Evolutionary conservation across 2,797 vertebrate species (phyloP), one percentile per base, ranked within the genome.

Genomic region (Macropus fuliginosus): DNA sequence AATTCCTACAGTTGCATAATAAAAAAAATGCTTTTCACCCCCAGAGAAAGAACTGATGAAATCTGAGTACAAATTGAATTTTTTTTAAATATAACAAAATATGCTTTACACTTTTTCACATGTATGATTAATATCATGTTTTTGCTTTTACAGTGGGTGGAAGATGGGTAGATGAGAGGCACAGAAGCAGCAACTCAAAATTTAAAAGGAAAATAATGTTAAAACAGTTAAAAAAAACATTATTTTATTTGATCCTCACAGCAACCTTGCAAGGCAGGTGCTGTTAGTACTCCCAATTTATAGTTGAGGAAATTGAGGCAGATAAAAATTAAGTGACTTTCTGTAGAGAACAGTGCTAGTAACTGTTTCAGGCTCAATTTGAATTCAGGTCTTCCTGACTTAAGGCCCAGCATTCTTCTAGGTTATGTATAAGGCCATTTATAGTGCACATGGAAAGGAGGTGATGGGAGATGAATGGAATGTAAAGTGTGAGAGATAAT

Each of bases 251-350:
- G 34, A 5, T 40, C 1, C 34, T 74, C 14, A 74, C 31, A 66
- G 4, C 31, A 40, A 74, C 29, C 34, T 40, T n/a, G 14, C 1
- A 1, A 40, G 5, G 5, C 0, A n/a, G 5, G 3, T 74, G 2
- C 0, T 74, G 14, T 18, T n/a, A 40, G 62, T n/a, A 21, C 40
- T 40, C 5, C 62, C 5, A n/a, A n/a, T 74, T 74, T n/a, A n/a
- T n/a, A 18, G 16, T 21, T 74, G 34, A 74, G 34, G 14, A 40
- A 40, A 74, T n/a, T 74, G 14, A n/a, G 34, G 5, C 62, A 74
- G 4, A 66, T 13, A 62, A 34, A 62, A 34, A 16, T 62, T 66
- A 66, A n/a, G 4, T 18, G 5, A 66, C 13, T 74, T 74, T 0
- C 5, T 74, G 62, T 21, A 34, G 62, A 74, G 5, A n/a, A 40